A percentile compares a stretch with the other conserved stretches of the same genome.
These are phyloP conservation scores for Gambusia affinis DNA, from an alignment of 2,113 vertebrate genomes.

Conservation along the genomic window DNA sequence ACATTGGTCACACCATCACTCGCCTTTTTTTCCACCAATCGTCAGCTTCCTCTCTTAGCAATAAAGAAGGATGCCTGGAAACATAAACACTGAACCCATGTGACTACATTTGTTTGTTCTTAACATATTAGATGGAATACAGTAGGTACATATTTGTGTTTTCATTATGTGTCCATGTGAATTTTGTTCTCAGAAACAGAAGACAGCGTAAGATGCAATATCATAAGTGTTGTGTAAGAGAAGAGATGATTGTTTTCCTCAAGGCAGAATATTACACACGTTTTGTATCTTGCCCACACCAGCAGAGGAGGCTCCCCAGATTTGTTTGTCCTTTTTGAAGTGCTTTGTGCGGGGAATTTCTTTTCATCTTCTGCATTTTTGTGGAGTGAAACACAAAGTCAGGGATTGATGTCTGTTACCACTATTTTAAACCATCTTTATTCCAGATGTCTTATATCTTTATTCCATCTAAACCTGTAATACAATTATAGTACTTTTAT, in stretches of 20 bases:
- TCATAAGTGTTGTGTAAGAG: slow-evolving; percentile 23
- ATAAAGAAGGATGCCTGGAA: slow-evolving; percentile 68
- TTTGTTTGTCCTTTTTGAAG: slow-evolving; percentile 35
- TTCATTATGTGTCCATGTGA: background rate
- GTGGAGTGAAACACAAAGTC: background rate
- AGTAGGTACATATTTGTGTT: background rate
- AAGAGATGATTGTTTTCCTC: slow-evolving; percentile 10
- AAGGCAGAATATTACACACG: slow-evolving; percentile 36
- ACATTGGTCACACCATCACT: slow-evolving; percentile 76
- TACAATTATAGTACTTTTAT: background rate
- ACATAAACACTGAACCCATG: slow-evolving; percentile 49
- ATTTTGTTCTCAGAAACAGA: background rate
- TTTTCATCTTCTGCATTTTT: background rate
- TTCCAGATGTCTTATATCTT: background rate
- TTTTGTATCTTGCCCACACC: slow-evolving; percentile 27
- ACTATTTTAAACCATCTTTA: background rate
- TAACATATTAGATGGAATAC: slow-evolving; percentile 2
- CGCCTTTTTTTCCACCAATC: slow-evolving; percentile 59
- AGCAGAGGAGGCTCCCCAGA: slow-evolving; percentile 1
- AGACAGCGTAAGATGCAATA: slow-evolving; percentile 1
- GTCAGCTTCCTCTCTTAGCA: slow-evolving; percentile 66
- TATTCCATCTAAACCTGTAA: background rate
- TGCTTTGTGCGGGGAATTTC: slow-evolving; percentile 4
- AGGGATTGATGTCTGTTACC: background rate
- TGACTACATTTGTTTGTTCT: slow-evolving; percentile 25